phyloP scores from a whole-genome alignment of 2,888 invertebrate species.

The Pogonocherus hispidulus region DNA sequence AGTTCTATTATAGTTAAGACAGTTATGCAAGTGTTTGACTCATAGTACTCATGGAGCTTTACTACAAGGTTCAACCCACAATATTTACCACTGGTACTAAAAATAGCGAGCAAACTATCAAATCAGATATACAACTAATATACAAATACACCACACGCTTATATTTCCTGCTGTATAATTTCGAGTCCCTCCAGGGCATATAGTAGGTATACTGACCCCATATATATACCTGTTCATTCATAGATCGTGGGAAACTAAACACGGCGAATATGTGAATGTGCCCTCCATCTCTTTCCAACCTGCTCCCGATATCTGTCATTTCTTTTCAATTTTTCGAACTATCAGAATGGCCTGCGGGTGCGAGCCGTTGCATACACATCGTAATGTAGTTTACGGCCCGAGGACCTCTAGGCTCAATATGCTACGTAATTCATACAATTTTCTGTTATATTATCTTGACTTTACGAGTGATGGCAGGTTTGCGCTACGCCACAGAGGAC shows the following conservation, averaged over 20 bases:
- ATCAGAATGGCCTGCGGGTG: conserved; percentile 26
- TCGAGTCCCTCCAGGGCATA: conserved; percentile 58
- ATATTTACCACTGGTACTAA: conserved; percentile 16
- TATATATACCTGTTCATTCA: conserved; percentile 66
- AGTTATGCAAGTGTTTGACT: too few relatives aligned
- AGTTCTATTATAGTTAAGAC: too few relatives aligned
- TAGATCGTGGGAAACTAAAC: conserved; percentile 65
- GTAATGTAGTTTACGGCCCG: conserved; percentile 22
- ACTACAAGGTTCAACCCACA: too few relatives aligned
- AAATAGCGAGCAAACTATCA: conserved; percentile 15
- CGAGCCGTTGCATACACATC: conserved; percentile 31
- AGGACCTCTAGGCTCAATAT: conserved; percentile 11
- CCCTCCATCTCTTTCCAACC: conserved; percentile 45
- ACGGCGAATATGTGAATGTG: conserved; percentile 46
- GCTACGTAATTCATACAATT: conserved; percentile 22
- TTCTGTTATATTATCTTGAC: background rate
- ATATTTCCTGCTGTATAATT: conserved; percentile 57
- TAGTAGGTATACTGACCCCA: conserved; percentile 67
- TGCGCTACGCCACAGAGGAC: background rate
- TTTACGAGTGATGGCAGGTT: background rate
- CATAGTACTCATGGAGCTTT: too few relatives aligned
- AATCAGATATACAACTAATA: conserved; percentile 28
- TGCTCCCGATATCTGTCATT: conserved; percentile 35
- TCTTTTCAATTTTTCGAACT: conserved; percentile 42
- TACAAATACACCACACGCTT: conserved; percentile 35